Evolutionary conservation across 2,113 vertebrate genomes (phyloP), one percentile per base, ranked within the genome.

Genomic region (Mola mola): DNA sequence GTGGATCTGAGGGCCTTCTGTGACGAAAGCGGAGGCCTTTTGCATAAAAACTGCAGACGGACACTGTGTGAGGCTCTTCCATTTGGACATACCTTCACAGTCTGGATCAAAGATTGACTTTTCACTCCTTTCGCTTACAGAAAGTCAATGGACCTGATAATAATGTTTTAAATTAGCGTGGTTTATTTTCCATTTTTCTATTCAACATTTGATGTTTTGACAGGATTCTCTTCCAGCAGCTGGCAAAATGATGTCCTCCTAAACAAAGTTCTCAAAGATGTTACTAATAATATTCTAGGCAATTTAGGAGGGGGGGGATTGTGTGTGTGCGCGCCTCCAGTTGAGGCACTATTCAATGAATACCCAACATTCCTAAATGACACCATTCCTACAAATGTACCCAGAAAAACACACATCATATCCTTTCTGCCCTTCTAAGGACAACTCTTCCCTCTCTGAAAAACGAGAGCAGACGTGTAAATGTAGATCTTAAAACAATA

Each of bases 401-500:
- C 72, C 42, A 46, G 61, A 78, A 22, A 67, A 42, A 25, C 43
- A 49, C 46, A 50, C 44, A 63, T 81, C 79, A 83, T 33, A 78
- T 79, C 61, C 59, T 66, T 26, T 72, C 63, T 77, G 55, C 61
- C 75, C 68, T 79, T 83, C 73, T 73, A 64, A 71, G 67, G 78
- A 75, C 63, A 84, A 69, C 43, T 60, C 21, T 20, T 69, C 41
- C 16, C 29, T 68, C 48, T 40, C 22, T 1, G 36, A 57, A 64
- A 57, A 63, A 73, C 34, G 44, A 42, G 46, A 34, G 57, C 70
- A 80, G 66, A 68, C 2, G n/a, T 65, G 84, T 81, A 84, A 86
- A 79, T 36, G 77, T 84, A 84, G 72, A 79, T 77, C 72, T 86
- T 81, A 81, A 77, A 83, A 85, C 55, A 88, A 86, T 79, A 86